Percentiles rank a stretch among this genome's conserved stretches.
Conservation (phyloP, 2,888 invertebrate species). For the Camponotus fellah region DNA sequence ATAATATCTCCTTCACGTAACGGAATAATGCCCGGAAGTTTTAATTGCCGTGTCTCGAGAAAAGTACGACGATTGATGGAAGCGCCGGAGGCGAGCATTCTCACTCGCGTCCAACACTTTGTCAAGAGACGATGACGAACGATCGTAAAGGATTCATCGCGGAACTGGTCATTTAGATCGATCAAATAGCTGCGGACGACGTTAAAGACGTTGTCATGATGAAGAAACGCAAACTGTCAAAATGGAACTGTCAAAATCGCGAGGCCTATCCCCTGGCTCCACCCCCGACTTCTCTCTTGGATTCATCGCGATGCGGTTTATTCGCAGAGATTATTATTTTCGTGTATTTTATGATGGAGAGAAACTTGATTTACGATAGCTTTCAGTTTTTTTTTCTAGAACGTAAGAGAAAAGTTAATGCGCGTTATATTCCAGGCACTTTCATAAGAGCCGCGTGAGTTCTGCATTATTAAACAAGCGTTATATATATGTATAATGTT, state of each 20-base stretch:
- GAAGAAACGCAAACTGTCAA: neutral
- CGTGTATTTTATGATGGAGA: neutral
- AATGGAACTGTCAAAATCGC: neutral
- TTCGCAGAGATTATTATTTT: neutral
- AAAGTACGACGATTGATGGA: conserved; percentile 24
- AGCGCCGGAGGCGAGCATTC: conserved; percentile 26
- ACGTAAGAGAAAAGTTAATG: conserved; percentile 5
- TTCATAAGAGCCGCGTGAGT: conserved; percentile 1
- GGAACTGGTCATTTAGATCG: conserved; percentile 52
- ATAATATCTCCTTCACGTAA: conserved; percentile 1
- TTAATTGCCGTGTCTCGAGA: conserved; percentile 43
- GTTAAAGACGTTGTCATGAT: conserved; percentile 34
- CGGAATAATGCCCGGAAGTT: conserved; percentile 36
- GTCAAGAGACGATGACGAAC: conserved; percentile 45
- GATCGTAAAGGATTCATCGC: conserved; percentile 53
- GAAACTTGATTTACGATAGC: neutral
- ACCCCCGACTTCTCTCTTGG: neutral
- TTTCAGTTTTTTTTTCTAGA: conserved; percentile 13
- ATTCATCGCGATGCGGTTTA: neutral
- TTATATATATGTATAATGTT: neutral
- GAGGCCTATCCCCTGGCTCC: neutral
- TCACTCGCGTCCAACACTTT: conserved; percentile 28
- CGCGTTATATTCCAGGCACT: conserved; percentile 1
- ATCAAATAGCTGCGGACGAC: conserved; percentile 43
- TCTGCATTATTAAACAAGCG: conserved; percentile 30